These are phyloP conservation scores for Graphium colonna DNA, from an alignment of 2,888 invertebrate genomes.

Conservation along the genomic window DNA sequence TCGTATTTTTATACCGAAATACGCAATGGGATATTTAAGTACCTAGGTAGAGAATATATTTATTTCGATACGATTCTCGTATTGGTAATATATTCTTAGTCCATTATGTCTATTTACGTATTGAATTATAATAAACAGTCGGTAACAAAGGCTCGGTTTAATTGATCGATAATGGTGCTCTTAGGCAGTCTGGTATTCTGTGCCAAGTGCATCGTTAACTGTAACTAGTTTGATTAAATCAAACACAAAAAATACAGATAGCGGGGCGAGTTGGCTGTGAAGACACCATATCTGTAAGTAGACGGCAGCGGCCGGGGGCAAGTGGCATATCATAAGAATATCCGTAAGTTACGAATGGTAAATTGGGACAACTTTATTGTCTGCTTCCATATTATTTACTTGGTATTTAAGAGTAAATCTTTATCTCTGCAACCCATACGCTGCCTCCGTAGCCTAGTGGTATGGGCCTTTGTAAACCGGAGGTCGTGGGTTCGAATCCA, in stretches of 20 bases:
- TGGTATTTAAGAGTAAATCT: no score
- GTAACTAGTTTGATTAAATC: constrained; percentile 46
- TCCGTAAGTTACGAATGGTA: neutral
- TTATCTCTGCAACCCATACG: no score
- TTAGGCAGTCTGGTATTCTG: constrained; percentile 10
- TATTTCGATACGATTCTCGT: neutral
- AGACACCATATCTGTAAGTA: constrained; percentile 57
- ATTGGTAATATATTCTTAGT: neutral
- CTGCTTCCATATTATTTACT: no score
- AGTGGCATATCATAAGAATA: constrained; percentile 4
- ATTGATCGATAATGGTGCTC: constrained; percentile 15
- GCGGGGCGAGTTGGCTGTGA: constrained; percentile 45
- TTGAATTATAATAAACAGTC: neutral
- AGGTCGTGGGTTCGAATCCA: no score
- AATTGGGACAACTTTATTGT: neutral
- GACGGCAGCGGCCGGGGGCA: constrained; percentile 33
- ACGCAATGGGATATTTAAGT: neutral
- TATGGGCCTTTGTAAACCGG: no score
- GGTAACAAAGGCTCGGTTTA: constrained; percentile 8
- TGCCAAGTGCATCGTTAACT: constrained; percentile 25
- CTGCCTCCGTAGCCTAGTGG: no score
- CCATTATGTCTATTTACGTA: constrained; percentile 3
- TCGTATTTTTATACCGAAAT: neutral
- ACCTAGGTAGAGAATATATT: neutral
- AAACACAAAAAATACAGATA: constrained; percentile 59